A percentile compares a stretch with the other conserved stretches of the same genome.
phyloP scores from a whole-genome alignment of 2,113 vertebrate genomes.

The Bubalus kerabau region DNA sequence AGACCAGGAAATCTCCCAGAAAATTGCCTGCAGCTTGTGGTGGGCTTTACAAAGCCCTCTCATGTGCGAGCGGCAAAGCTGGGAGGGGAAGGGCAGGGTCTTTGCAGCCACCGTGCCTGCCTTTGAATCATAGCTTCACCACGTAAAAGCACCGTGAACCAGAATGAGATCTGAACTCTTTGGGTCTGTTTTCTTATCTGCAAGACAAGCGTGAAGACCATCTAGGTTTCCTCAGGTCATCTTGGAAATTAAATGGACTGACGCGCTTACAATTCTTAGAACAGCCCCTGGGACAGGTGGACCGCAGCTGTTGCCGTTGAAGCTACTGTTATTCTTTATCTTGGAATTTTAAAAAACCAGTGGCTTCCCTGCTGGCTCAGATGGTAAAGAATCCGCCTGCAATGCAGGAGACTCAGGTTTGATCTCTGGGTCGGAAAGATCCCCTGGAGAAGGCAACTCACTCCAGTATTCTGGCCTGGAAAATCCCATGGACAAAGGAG shows the following conservation, averaged over 20 bases:
- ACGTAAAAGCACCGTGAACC: rapidly evolving
- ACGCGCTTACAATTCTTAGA: rapidly evolving
- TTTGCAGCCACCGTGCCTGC: rapidly evolving
- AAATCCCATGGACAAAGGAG: not conserved
- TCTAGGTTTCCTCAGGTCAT: not conserved
- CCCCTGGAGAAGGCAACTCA: not conserved
- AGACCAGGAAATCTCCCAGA: not conserved
- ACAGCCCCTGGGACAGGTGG: not conserved
- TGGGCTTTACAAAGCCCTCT: not conserved
- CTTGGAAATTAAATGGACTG: not conserved
- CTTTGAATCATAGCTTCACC: not conserved
- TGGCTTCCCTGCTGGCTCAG: not conserved
- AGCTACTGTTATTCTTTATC: not conserved
- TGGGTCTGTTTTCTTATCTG: not conserved
- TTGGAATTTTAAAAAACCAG: not conserved
- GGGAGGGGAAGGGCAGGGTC: rapidly evolving
- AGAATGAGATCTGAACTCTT: not conserved
- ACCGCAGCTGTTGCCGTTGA: rapidly evolving
- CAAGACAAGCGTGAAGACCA: not conserved
- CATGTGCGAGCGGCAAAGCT: rapidly evolving
- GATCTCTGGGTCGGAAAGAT: rapidly evolving
- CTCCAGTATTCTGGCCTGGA: not conserved
- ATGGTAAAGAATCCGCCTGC: not conserved
- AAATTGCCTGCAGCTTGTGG: too few species aligned
- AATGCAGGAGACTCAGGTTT: not conserved